Evolutionary conservation across 2,888 invertebrate species (phyloP).

Genomic region (Oscheius sp.): DNA sequence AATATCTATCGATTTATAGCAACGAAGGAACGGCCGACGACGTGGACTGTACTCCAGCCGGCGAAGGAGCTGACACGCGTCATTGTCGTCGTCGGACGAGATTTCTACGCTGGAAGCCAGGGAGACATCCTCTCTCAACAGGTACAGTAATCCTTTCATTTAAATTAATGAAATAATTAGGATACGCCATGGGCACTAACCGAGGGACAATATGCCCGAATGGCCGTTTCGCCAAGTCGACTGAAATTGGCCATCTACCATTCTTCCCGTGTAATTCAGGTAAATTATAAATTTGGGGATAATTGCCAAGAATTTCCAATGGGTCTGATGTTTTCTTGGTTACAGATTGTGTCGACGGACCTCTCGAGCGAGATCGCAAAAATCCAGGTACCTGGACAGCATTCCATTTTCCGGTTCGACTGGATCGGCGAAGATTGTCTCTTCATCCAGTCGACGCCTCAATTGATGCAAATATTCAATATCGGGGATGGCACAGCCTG

Average conservation of each 20-base stretch:
- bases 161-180: constrained; percentile 5
- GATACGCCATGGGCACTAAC: constrained; percentile 33
- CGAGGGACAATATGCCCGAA: constrained; percentile 30
- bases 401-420: constrained; percentile 26
- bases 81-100: constrained; percentile 44
- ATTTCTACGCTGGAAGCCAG: constrained; percentile 54
- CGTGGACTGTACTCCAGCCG: constrained; percentile 55
- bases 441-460: constrained; percentile 25
- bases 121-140: constrained; percentile 47
- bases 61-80: constrained; percentile 50
- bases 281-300: not conserved
- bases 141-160: constrained; percentile 23
- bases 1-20: constrained; percentile 27
- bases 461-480: constrained; percentile 27
- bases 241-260: constrained; percentile 33
- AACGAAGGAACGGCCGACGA: constrained; percentile 42
- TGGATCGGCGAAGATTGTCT: constrained; percentile 33
- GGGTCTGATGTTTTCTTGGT: too few relatives aligned
- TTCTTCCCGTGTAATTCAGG: constrained; percentile 37
- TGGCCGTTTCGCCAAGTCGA: constrained; percentile 21
- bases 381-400: constrained; percentile 18
- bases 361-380: constrained; percentile 18
- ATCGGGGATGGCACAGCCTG: not conserved
- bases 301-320: too few relatives aligned
- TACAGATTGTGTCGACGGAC: constrained; percentile 30